Conservation (phyloP, 2,797 vertebrate genomes). For the Trichosurus vulpecula region DNA sequence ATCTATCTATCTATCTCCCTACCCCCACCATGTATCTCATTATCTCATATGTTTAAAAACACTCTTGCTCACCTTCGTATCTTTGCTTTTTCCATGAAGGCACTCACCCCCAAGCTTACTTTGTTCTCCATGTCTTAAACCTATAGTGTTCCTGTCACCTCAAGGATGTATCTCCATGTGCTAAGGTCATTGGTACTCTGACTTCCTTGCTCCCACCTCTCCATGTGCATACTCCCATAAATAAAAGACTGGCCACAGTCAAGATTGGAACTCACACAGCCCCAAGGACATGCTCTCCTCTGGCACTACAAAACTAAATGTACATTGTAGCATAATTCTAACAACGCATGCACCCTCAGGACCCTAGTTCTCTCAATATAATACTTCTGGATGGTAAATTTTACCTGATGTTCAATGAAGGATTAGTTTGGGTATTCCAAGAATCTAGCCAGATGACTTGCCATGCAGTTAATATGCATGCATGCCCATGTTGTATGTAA, state of each 20-base stretch:
- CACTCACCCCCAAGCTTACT: neutral
- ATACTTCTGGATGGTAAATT: neutral
- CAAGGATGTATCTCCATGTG: neutral
- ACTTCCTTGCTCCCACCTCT: neutral
- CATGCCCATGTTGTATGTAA: neutral
- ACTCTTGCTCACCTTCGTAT: neutral
- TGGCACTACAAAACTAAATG: neutral
- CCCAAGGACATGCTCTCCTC: neutral
- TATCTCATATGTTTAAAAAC: neutral
- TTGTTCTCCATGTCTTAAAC: neutral
- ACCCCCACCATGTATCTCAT: neutral
- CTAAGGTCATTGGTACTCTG: neutral
- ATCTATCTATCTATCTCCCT: no score
- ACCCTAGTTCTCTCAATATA: neutral
- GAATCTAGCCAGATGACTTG: neutral
- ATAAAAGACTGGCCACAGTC: neutral
- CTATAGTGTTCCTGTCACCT: neutral
- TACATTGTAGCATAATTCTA: neutral
- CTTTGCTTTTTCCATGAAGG: neutral
- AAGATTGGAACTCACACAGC: neutral
- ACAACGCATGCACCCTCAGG: neutral
- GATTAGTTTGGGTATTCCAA: neutral
- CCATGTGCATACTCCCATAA: neutral
- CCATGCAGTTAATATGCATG: neutral
- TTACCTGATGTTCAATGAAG: neutral